Evolutionary conservation across 2,113 vertebrate genomes (phyloP), one percentile per base, ranked within the genome.

Genomic region (Condylura cristata): DNA sequence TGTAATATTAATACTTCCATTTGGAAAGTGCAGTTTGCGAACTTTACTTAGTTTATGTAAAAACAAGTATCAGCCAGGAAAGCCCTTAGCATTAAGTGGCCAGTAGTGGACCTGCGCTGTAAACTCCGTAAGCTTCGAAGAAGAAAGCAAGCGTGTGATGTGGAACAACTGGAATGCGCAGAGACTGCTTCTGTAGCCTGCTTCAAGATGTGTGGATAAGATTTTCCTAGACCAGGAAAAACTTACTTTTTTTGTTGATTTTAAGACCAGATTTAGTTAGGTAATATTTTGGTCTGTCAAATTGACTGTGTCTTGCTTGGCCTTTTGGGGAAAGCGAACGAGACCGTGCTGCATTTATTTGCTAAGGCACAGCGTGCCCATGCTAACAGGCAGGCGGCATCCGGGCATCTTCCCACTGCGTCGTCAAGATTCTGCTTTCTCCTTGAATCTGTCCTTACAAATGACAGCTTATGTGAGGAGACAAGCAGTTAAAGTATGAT

Each of bases 11-110:
- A 41, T 6, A 13, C 37, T 92, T 94, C 86, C 30, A 71, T 70
- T 92, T 70, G 66, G 34, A 85, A 95, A 95, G 41, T n/a, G 9
- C 20, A 68, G 16, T 48, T 97, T 68, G 65, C 32, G 71, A 39
- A 11, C 18, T 28, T 89, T 14, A 41, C 61, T 66, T 32, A 56
- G 58, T 88, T 32, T 75, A 12, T 48, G 2, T 48, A 53, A 63
- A 90, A 90, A 61, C 17, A 78, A 17, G 18, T 75, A 26, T 26
- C 71, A 58, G 88, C 93, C 28, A 65, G 63, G 39, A 80, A 90
- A 89, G n/a, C 10, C 24, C 4, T 92, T 84, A 84, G 41, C 28
- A 81, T 65, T 10, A 60, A 11, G 34, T 56, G 17, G 22, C 56
- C 56, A 74, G n/a, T n/a, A 88, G 34, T 1, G 32, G 44, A n/a